phyloP scores from a whole-genome alignment of 2,888 invertebrate species.

The Trachelus troglodyta region DNA sequence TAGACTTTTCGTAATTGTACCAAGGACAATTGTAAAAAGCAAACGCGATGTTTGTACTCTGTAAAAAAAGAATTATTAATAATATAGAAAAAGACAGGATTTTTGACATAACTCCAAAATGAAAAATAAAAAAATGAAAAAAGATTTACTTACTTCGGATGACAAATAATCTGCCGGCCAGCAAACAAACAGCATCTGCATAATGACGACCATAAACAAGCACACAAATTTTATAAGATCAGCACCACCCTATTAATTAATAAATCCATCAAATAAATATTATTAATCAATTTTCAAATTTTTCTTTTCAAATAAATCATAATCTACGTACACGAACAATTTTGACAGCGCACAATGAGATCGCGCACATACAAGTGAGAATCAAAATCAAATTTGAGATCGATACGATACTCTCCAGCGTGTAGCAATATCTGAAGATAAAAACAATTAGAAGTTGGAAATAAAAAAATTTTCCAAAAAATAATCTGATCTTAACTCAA shows the following conservation, averaged over 20 bases:
- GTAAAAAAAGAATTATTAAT: conserved; percentile 1
- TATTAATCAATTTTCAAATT: neutral
- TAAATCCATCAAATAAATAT: neutral
- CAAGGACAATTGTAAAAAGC: conserved; percentile 24
- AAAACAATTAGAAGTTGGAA: neutral
- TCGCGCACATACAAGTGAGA: neutral
- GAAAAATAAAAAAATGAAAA: neutral
- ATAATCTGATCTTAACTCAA: neutral
- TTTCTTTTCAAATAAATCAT: neutral
- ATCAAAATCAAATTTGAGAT: neutral
- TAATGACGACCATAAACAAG: neutral
- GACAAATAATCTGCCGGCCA: neutral
- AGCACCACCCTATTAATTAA: neutral
- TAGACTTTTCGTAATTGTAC: conserved; percentile 19
- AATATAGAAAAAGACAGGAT: neutral
- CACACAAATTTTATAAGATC: neutral
- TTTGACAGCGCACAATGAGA: neutral
- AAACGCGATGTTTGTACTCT: conserved; percentile 20
- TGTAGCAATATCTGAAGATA: neutral
- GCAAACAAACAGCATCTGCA: neutral
- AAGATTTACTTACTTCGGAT: neutral
- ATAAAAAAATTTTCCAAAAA: neutral
- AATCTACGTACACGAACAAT: neutral
- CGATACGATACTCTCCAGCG: neutral
- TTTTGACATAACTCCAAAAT: too few species aligned